A percentile compares a stretch with the other conserved stretches of the same genome.
Conservation (phyloP, 2,888 invertebrate genomes). For the Timandra comae region DNA sequence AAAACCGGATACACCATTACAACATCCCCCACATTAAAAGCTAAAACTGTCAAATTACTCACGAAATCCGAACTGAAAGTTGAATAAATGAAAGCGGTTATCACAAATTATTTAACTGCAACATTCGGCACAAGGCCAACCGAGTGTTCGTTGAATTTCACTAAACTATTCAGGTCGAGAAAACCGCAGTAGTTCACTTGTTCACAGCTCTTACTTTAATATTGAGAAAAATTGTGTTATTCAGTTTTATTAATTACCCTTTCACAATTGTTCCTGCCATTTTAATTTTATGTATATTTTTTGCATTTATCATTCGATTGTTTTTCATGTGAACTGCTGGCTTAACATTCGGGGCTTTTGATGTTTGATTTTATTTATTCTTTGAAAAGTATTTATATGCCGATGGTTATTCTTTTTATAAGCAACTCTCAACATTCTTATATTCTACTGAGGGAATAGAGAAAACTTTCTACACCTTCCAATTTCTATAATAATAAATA, state of each 20-base stretch:
- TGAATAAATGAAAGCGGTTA: slow-evolving; percentile 67
- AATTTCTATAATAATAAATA: no score
- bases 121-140: slow-evolving; percentile 68
- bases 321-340: no score
- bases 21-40: slow-evolving; percentile 17
- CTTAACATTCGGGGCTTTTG: no score
- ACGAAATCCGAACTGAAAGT: slow-evolving; percentile 48
- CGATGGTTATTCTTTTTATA: no score
- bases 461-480: no score
- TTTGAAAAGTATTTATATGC: no score
- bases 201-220: slow-evolving; percentile 50
- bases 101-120: slow-evolving; percentile 69
- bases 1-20: slow-evolving; percentile 20
- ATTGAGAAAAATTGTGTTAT: slow-evolving; percentile 29
- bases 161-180: slow-evolving; percentile 68
- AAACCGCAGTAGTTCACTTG: slow-evolving; percentile 64
- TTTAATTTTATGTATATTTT: no score
- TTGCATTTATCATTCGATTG: no score
- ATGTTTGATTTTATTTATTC: no score
- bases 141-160: slow-evolving; percentile 57
- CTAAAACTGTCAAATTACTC: slow-evolving; percentile 44
- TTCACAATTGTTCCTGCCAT: no score
- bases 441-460: no score
- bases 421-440: no score
- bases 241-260: slow-evolving; percentile 1